Percentiles rank a stretch among this genome's conserved stretches.
These are phyloP conservation scores for Ptilonorhynchus violaceus DNA, from an alignment of 2,113 vertebrate genomes.

Conservation along the genomic window DNA sequence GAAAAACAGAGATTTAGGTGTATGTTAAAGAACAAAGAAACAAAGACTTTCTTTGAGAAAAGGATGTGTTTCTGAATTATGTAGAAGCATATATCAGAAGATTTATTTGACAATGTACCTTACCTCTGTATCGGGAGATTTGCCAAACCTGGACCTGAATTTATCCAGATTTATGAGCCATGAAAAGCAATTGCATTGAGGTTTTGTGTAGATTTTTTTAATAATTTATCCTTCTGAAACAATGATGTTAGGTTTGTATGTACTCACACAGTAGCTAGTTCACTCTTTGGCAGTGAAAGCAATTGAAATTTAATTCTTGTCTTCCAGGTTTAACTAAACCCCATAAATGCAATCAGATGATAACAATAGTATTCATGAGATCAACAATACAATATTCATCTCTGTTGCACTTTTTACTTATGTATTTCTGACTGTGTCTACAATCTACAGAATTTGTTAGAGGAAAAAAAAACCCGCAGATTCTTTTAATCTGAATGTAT, in stretches of 20 bases:
- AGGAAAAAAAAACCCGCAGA: not conserved
- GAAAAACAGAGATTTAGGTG: not conserved
- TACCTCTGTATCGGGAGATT: not conserved
- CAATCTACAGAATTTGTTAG: not conserved
- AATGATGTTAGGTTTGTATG: not conserved
- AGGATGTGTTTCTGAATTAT: not conserved
- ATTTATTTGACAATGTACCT: not conserved
- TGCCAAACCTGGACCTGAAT: not conserved
- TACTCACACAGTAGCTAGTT: not conserved
- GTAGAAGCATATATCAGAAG: not conserved
- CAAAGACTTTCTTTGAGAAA: not conserved
- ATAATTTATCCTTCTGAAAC: not conserved
- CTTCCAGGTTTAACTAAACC: not conserved
- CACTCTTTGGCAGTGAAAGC: not conserved
- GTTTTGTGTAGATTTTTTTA: not conserved
- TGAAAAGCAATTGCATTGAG: not conserved
- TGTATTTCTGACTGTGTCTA: not conserved
- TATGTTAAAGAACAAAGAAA: not conserved
- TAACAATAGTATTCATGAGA: not conserved
- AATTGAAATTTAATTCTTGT: not conserved
- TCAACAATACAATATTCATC: not conserved
- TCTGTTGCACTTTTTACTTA: not conserved
- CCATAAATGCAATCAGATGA: not conserved
- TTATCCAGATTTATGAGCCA: conserved; percentile 15
- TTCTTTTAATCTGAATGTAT: not conserved